Evolutionary conservation across 2,797 vertebrate genomes (phyloP), one percentile per base, ranked within the genome.

Genomic region (Tolypeutes matacus): DNA sequence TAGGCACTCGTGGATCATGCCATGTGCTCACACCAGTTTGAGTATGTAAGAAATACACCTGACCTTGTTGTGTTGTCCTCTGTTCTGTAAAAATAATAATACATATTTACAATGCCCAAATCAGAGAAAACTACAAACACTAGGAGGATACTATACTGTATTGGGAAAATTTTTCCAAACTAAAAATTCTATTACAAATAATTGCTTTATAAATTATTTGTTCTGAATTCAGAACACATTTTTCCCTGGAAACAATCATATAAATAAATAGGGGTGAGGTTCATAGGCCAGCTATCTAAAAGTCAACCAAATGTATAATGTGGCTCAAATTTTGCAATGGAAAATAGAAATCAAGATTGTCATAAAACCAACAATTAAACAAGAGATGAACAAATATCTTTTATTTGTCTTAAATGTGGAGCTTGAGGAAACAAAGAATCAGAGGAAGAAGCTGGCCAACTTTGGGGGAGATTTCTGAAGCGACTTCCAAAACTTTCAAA

Each of bases 21-120:
- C 99, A 99, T 0, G 99, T 99, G 98, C 99, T 99, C 97, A 99
- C 99, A 36, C 99, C 99, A 27, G 99, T 99, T 98, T 99, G 99
- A 86, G 99, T 99, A 96, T 99, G 99, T 84, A 99, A 99, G 96
- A 99, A 99, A 98, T 99, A 99, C 70, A 99, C 99, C 95, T 99
- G 99, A 83, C 99, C 99, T 98, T 99, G 99, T 97, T 99, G 99
- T 2, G 99, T 99, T 20, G 99, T 99, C 97, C 99, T 99, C 98
- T 99, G 99, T 96, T 99, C 99, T 99, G 99, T 98, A 96, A 97
- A 97, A 98, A 73, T 85, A 97, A 97, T 56, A 95, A 96, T 86
- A 87, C 81, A 96, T 21, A 95, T 69, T 91, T 49, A 89, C 62
- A 92, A 95, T 84, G 58, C 86, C 31, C 69, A 82, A 82, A 76